Conservation (phyloP, 1,140 invertebrate species). For the Eriocheir sinensis region DNA sequence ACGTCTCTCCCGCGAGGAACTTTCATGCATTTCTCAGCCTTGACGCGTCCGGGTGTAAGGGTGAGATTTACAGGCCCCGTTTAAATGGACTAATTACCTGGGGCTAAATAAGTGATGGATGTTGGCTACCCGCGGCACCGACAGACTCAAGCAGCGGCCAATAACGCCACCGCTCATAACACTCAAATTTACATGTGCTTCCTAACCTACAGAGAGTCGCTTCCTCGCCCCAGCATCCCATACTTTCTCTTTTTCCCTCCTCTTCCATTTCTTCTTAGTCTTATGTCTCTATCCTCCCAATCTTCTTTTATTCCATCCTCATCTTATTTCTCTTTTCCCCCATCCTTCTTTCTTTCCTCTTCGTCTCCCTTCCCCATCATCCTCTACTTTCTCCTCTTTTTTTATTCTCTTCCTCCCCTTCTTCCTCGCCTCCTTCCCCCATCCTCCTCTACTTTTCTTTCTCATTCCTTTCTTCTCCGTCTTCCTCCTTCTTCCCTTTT, state of each 20-base stretch:
- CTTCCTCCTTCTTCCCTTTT: background rate
- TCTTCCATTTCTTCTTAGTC: too few relatives aligned
- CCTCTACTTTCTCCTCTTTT: background rate
- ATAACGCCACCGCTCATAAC: background rate
- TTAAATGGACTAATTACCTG: background rate
- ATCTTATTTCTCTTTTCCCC: background rate
- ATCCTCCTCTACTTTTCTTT: background rate
- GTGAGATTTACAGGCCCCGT: background rate
- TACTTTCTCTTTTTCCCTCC: too few relatives aligned
- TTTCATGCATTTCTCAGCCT: background rate
- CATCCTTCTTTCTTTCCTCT: too few relatives aligned
- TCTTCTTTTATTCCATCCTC: background rate
- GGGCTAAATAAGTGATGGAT: conserved; percentile 24
- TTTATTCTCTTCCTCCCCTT: background rate
- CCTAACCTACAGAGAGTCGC: too few relatives aligned
- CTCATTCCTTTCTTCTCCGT: background rate
- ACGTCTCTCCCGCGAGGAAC: background rate
- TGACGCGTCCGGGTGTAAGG: background rate
- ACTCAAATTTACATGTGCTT: background rate
- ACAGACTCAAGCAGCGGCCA: background rate
- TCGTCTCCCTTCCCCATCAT: background rate
- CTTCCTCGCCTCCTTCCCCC: background rate
- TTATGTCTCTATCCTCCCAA: background rate
- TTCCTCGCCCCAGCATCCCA: background rate
- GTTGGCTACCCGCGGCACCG: background rate